Base-by-base conservation (phyloP, 2,797 vertebrate species). In the Meda fulgida region DNA sequence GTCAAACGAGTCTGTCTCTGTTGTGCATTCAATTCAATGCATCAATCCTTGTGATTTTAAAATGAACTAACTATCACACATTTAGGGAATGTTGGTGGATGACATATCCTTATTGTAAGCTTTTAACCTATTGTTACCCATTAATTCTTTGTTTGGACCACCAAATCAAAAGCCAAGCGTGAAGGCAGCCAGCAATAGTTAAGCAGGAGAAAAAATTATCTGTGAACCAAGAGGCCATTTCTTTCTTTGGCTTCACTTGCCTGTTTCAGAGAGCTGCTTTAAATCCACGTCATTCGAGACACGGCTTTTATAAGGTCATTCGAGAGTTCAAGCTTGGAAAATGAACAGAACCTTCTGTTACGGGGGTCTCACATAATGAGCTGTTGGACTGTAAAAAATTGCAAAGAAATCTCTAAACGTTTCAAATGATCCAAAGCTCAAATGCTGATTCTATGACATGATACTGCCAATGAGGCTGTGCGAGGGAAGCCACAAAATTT, bases 141-240 rank as follows among this genome's bases (percentile, higher is more conserved):
- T 5, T 83, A 85, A 78, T 75, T 73, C 72, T 73, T 88, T 90
- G 85, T 85, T 70, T 7, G 31, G 89, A 85, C 88, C 86, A 90
- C 88, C 85, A 84, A 86, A 84, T 89, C 69, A 87, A 88, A 85
- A 89, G 86, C 80, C 66, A 83, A 71, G 82, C 69, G 29, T 89
- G 88, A 90, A 86, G 31, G 66, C 23, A 26, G 72, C 63, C 58
- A 81, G 60, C 71, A 36, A 63, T 53, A 67, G 53, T 85, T 81
- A 86, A 84, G 84, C 69, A 9, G 29, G 63, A 79, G 63, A 75
- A 87, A 70, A 87, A 82, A 60, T 80, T n/a, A 26, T 70, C 34
- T 7, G 43, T 63, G 77, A 73, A 73, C 60, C 46, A 76, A 67
- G 34, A 75, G 78, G 79, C 69, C 60, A 76, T 76, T 53, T 81